Evolutionary conservation across 1,140 invertebrate genomes (phyloP), one percentile per base, ranked within the genome.

Genomic region (Medauroidea extradentata): DNA sequence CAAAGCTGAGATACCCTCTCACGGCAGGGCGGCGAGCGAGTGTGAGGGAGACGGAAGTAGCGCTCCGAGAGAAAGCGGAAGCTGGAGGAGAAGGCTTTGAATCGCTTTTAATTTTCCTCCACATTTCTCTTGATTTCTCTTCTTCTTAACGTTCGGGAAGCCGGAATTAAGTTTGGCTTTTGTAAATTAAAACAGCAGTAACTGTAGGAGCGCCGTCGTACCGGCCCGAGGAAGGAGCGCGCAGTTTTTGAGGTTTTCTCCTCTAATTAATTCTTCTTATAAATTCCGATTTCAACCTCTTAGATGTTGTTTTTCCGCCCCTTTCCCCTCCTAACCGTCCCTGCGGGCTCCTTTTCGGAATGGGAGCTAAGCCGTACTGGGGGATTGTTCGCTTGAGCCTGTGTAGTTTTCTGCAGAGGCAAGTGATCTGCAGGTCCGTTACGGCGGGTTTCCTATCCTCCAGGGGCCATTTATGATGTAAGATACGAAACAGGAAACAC

Each of bases 141-240:
- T 72, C 53, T 42, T 19, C 39, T 34, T 34, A 34, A 34, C 38
- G 29, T 41, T 55, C 44, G 42, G 29, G 41, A 53, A 73, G 73
- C 73, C 73, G 73, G 73, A 75, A 75, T 75, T 75, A 75, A 75
- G 73, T 75, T 75, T 75, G 73, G 73, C 73, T 75, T 75, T 75
- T 75, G 73, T 75, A 75, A 75, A 75, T 75, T 75, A 75, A 75
- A 75, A 75, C 73, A 72, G 73, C 69, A 69, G 62, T 52, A 50
- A 27, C 24, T 21, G 19, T 29, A 46, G 34, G 65, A 61, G 63
- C 67, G 66, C 57, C 66, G 69, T 67, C 65, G 66, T 64, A 18
- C 18, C 13, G 16, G 18, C 43, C 18, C 43, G 13, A 5, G 18
- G 18, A 46, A 18, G 2, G 23, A 23, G 18, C 43, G 2, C 43